Evolutionary conservation across 2,113 vertebrate species (phyloP), one percentile per base, ranked within the genome.

Genomic region (Leptobrachium ailaonicum): DNA sequence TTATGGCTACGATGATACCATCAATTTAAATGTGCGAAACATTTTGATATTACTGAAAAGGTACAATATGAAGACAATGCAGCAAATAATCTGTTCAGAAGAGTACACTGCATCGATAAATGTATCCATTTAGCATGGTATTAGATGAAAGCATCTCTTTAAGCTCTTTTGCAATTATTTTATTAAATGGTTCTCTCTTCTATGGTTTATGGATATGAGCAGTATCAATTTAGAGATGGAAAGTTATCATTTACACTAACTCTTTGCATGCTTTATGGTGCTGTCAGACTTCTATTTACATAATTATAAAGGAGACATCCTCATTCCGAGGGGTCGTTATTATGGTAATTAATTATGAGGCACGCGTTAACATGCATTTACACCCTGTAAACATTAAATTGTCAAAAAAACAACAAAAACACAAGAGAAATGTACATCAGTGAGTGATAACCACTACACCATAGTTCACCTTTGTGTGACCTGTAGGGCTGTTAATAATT

Each of bases 1-100:
- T 81, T 81, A 81, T 75, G 58, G 54, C 72, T 68, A 69, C 41
- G 50, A 75, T 68, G 60, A 75, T 75, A 47, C 72, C 43, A 75
- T 81, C 66, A 75, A 75, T 81, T 80, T 81, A 75, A 81, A 69
- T 81, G 44, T n/a, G 70, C 62, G 71, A 80, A 80, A 60, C 63
- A 62, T 68, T 80, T 73, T 73, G 78, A 80, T 80, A 74, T 68
- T 41, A 66, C 64, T 14, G 62, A 41, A 74, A 67, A 69, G 53
- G 66, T 75, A 67, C 20, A 62, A 68, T 68, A 75, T 66, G 13
- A 41, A 43, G 64, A 58, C 2, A 44, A 41, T 56, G 58, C 2
- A 58, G 14, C 66, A 75, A 58, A 66, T 62, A 69, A 58, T 75
- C 47, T 75, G 64, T 69, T 50, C 74, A 68, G 73, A 73, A 68